phyloP scores from a whole-genome alignment of 2,888 invertebrate genomes.

The Melanargia galathea region DNA sequence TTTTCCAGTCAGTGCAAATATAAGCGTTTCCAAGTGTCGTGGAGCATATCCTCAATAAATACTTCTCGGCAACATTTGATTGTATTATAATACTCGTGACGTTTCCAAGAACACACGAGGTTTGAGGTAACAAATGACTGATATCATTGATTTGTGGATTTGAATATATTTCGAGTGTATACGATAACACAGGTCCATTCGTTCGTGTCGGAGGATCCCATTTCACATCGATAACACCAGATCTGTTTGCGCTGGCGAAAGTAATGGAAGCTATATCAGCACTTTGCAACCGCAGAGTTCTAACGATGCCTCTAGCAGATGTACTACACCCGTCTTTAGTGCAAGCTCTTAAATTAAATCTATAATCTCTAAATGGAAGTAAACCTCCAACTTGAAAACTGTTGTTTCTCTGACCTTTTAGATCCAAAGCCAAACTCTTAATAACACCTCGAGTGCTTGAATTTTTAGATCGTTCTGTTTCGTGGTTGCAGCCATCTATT shows the following conservation, averaged over 20 bases:
- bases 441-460: constrained; percentile 53
- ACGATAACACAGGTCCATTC: constrained; percentile 69
- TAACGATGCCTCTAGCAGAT: constrained; percentile 59
- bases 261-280: constrained; percentile 59
- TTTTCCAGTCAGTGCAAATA: constrained; percentile 48
- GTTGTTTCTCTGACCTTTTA: constrained; percentile 50
- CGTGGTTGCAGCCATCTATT: constrained; percentile 53
- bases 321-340: constrained; percentile 58
- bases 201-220: constrained; percentile 63
- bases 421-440: constrained; percentile 54
- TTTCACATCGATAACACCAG: constrained; percentile 53
- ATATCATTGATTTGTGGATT: constrained; percentile 46
- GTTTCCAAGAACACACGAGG: constrained; percentile 57
- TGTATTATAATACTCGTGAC: constrained; percentile 43
- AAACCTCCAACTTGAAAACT: constrained; percentile 57
- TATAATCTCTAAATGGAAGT: constrained; percentile 71
- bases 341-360: constrained; percentile 66
- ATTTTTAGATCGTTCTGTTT: constrained; percentile 53
- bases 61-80: constrained; percentile 50
- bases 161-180: constrained; percentile 64
- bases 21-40: constrained; percentile 52
- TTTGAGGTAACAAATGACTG: constrained; percentile 51
- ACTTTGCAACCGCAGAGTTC: constrained; percentile 55
- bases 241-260: constrained; percentile 45
- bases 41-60: constrained; percentile 53